phyloP scores from a whole-genome alignment of 1,140 invertebrate genomes.

The Asobara japonica region DNA sequence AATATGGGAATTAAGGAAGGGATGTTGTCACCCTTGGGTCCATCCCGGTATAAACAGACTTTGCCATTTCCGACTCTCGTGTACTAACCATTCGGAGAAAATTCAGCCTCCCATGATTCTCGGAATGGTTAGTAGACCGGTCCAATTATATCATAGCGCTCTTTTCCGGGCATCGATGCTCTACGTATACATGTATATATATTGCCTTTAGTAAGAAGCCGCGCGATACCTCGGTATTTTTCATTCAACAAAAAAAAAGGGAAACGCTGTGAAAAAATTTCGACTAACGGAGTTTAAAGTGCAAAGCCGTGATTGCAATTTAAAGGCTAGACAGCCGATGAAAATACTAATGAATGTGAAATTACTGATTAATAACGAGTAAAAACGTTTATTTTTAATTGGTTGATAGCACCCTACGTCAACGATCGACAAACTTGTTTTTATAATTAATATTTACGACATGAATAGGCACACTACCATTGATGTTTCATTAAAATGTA shows the following conservation, averaged over 20 bases:
- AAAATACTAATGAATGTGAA: not conserved
- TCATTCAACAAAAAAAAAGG: not conserved
- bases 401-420: too few relatives aligned
- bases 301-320: not conserved
- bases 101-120: conserved; percentile 30
- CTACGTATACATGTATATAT: not conserved
- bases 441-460: too few relatives aligned
- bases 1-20: not conserved
- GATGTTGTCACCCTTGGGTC: not conserved
- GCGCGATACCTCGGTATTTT: not conserved
- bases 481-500: too few relatives aligned
- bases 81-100: conserved; percentile 46
- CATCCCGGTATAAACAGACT: not conserved
- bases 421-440: too few relatives aligned
- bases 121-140: conserved; percentile 52
- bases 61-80: not conserved
- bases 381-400: not conserved
- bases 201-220: not conserved
- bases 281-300: not conserved
- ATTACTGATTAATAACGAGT: not conserved
- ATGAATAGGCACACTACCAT: too few relatives aligned
- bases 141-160: conserved; percentile 59
- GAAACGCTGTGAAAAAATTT: not conserved
- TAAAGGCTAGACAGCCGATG: not conserved
- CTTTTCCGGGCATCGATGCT: conserved; percentile 3